phyloP scores from a whole-genome alignment of 2,797 vertebrate genomes.

The Rhinoraja longicauda region DNA sequence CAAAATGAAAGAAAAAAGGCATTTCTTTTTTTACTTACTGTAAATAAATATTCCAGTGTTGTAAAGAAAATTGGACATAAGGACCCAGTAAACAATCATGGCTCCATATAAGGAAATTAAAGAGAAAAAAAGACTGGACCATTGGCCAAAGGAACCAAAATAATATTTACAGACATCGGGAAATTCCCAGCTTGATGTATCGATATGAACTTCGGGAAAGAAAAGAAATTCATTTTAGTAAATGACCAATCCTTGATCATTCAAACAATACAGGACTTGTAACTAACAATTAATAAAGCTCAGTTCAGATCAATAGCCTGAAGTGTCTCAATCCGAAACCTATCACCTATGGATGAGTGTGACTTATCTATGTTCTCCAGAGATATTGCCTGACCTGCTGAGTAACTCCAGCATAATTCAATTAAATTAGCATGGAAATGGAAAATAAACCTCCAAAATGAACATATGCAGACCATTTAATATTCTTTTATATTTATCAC shows the following conservation, averaged over 20 bases:
- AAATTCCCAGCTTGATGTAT: conserved; percentile 86
- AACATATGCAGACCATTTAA: no score
- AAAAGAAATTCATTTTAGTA: conserved; percentile 25
- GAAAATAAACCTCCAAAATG: no score
- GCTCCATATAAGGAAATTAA: conserved; percentile 87
- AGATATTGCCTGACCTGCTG: no score
- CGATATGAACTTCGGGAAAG: conserved; percentile 58
- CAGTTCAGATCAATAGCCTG: neutral
- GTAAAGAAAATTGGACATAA: conserved; percentile 96
- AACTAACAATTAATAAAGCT: neutral
- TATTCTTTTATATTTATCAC: no score
- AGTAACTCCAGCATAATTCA: no score
- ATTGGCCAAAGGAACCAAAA: conserved; percentile 84
- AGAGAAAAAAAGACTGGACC: conserved; percentile 89
- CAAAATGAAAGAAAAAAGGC: neutral
- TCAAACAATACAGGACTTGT: neutral
- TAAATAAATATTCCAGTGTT: conserved; percentile 90
- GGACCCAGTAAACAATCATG: conserved; percentile 97
- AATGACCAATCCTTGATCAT: neutral
- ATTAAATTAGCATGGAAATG: no score
- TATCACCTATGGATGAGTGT: no score
- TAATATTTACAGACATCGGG: conserved; percentile 90
- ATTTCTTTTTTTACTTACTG: conserved; percentile 65
- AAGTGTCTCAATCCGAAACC: no score
- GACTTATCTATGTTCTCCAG: no score